Conservation (phyloP, 1,140 invertebrate genomes). For the Leptopilina boulardi region DNA sequence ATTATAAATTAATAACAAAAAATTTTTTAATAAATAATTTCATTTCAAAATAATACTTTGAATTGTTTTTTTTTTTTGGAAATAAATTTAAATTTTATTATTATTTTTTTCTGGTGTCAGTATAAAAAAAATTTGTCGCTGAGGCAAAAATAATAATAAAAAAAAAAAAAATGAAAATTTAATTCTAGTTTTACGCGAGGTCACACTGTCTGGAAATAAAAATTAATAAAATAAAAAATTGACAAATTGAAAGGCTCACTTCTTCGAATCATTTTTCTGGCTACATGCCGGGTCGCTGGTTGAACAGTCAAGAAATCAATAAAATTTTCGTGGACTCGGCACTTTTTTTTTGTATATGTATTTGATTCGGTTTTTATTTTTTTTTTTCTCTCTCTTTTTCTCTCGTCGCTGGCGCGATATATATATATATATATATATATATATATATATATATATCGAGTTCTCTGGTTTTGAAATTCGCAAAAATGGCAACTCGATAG, state of each 20-base stretch:
- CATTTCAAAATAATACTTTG: no score
- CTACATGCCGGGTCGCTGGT: background rate
- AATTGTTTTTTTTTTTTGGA: no score
- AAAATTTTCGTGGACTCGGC: constrained; percentile 23
- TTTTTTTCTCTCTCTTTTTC: background rate
- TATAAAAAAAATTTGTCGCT: no score
- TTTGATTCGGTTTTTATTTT: no score
- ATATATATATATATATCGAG: background rate
- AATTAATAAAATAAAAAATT: background rate
- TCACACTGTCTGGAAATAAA: background rate
- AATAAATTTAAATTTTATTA: no score
- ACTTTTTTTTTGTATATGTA: background rate
- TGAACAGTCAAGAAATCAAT: constrained; percentile 22
- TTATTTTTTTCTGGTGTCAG: no score
- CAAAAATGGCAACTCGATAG: constrained; percentile 54
- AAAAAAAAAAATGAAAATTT: no score
- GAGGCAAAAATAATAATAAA: no score
- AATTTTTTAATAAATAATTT: no score
- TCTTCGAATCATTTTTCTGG: constrained; percentile 3
- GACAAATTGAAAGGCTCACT: background rate
- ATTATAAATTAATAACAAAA: no score
- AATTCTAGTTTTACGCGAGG: no score
- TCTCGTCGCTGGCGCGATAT: constrained; percentile 7
- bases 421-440: no score
- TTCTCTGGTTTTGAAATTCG: constrained; percentile 43